phyloP scores from a whole-genome alignment of 1,140 invertebrate genomes.

The Tetramorium simillimum region DNA sequence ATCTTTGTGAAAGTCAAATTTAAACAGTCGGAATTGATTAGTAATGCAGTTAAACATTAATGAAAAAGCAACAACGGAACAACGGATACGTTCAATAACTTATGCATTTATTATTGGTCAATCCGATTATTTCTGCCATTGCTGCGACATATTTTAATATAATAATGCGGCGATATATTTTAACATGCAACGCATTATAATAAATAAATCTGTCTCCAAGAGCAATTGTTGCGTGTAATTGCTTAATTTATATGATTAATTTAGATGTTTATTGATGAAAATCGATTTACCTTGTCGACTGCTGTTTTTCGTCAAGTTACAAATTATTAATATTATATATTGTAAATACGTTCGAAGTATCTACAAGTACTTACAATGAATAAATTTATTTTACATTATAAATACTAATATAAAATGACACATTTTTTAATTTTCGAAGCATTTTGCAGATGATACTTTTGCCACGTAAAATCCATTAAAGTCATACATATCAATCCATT shows the following conservation, averaged over 20 bases:
- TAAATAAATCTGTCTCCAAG: conserved; percentile 27
- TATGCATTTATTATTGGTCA: conserved; percentile 34
- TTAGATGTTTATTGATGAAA: not conserved
- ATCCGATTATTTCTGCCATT: conserved; percentile 38
- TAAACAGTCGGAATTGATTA: conserved; percentile 17
- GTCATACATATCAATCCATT: not conserved
- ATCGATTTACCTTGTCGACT: not conserved
- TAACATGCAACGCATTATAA: not conserved
- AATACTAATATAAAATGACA: not conserved
- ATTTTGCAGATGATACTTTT: not conserved
- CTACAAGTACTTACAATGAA: not conserved
- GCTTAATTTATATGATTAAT: conserved; percentile 45
- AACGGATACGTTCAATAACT: conserved; percentile 21
- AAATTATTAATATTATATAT: conserved; percentile 9
- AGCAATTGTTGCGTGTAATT: conserved; percentile 37
- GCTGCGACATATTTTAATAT: conserved; percentile 19
- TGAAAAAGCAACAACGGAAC: not conserved
- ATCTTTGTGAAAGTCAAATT: not conserved
- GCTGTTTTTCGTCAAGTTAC: conserved; percentile 14
- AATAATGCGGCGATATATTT: conserved; percentile 27
- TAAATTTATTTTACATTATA: not conserved
- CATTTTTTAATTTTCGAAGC: not conserved
- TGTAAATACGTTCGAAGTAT: not conserved
- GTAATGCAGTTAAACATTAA: conserved; percentile 10
- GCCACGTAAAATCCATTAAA: not conserved